Evolutionary conservation across 2,888 invertebrate genomes (phyloP), one percentile per base, ranked within the genome.

Genomic region (Stenotaenia linearis): DNA sequence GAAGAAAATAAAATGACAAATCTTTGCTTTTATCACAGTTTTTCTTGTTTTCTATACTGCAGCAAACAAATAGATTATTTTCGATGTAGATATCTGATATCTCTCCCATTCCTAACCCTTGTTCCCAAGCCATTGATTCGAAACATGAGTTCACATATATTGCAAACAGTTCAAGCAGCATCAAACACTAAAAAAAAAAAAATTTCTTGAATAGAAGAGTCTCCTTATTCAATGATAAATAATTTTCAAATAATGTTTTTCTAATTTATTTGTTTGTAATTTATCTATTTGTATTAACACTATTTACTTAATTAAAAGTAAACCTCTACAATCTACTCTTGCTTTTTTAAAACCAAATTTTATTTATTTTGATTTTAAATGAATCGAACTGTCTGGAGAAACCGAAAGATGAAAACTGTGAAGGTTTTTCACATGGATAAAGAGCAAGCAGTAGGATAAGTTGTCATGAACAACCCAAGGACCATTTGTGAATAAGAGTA

Each of bases 381-480:
- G n/a, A n/a, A n/a, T n/a, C n/a, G n/a, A n/a, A n/a, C n/a, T 28
- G 28, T 69, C 50, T 50, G 25, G 25, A 28, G n/a, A 25, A 69
- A 28, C 69, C 28, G 25, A 10, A 12, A 18, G 28, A 23, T 28
- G 25, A 69, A 69, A 69, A 69, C 28, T 61, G 61, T 61, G 61
- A 61, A 61, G 23, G 69, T 69, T 28, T 45, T 69, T 69, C 28
- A 12, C 69, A 28, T 69, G 69, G 15, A 15, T 69, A 69, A 69
- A 69, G 25, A 69, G 69, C 69, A 69, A 69, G 69, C 25, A 69
- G 69, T 69, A 25, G 69, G 69, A 69, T 69, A 69, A 69, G 25
- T 69, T 69, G 69, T 69, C 69, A 69, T 69, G 69, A 69, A 69
- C 69, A 69, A 69, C 69, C 69, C 69, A 69, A 28, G 69, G 69